phyloP scores from a whole-genome alignment of 2,888 invertebrate genomes.

The Miltochrista miniata region DNA sequence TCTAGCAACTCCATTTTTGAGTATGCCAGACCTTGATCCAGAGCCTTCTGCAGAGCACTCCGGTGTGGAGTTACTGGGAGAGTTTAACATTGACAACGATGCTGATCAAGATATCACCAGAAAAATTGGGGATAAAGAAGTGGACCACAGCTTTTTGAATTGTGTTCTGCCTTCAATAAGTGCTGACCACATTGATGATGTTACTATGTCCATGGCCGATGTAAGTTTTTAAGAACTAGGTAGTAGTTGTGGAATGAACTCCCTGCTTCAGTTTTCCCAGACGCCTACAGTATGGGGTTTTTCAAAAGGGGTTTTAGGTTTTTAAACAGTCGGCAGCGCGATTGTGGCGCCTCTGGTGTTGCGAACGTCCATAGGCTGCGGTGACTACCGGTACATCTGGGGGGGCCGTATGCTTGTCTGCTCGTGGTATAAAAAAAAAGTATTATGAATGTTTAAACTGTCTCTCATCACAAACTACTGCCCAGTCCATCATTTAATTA shows the following conservation, averaged over 20 bases:
- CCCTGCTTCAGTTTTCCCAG: no score
- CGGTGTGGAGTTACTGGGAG: constrained; percentile 64
- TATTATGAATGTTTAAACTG: no score
- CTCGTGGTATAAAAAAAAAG: no score
- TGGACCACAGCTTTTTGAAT: constrained; percentile 61
- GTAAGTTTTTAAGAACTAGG: constrained; percentile 36
- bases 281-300: no score
- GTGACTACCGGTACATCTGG: no score
- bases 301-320: no score
- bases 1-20: constrained; percentile 62
- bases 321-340: no score
- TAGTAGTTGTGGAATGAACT: no score
- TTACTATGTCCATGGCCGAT: constrained; percentile 60
- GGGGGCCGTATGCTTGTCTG: no score
- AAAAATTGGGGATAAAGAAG: constrained; percentile 47
- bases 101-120: constrained; percentile 53
- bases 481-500: background rate
- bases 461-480: background rate
- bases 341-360: no score
- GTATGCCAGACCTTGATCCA: constrained; percentile 70
- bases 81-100: constrained; percentile 69
- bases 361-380: no score
- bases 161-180: constrained; percentile 75
- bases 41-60: constrained; percentile 50
- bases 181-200: constrained; percentile 69